These are phyloP conservation scores for Phenganax stokvisi DNA, from an alignment of 92 coral and sea anemone species.

Conservation along the genomic window DNA sequence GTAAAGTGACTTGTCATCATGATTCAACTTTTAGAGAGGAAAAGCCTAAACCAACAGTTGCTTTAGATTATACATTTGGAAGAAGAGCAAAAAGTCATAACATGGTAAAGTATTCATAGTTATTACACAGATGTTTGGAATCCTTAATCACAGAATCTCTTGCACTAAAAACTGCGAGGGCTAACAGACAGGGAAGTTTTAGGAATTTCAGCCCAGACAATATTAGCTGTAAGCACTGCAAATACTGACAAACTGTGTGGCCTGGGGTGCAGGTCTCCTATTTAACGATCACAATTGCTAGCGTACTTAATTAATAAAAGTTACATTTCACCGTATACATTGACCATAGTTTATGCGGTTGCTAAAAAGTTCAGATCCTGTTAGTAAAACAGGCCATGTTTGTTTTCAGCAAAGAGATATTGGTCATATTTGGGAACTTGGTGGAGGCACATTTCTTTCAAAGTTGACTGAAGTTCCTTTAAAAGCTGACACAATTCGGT, in stretches of 20 bases:
- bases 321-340: neutral
- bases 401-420: constrained; percentile 74
- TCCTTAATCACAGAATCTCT: no score
- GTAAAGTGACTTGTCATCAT: neutral
- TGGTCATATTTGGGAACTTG: constrained; percentile 98
- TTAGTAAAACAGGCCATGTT: neutral
- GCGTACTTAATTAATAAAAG: no score
- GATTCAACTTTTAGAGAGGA: constrained; percentile 61
- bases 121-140: no score
- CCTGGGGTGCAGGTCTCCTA: no score
- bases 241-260: no score
- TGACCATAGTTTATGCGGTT: neutral
- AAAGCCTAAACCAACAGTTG: constrained; percentile 90
- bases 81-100: constrained; percentile 97
- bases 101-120: constrained; percentile 52
- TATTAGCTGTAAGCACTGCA: no score
- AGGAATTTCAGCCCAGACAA: no score
- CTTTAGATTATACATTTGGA: constrained; percentile 95
- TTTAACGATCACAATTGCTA: no score
- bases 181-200: no score
- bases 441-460: constrained; percentile 90
- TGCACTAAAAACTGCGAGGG: no score
- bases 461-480: constrained; percentile 87
- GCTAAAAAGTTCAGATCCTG: neutral
- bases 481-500: constrained; percentile 75